Conservation (phyloP, 2,797 vertebrate genomes). For the Psittacula derbiana region DNA sequence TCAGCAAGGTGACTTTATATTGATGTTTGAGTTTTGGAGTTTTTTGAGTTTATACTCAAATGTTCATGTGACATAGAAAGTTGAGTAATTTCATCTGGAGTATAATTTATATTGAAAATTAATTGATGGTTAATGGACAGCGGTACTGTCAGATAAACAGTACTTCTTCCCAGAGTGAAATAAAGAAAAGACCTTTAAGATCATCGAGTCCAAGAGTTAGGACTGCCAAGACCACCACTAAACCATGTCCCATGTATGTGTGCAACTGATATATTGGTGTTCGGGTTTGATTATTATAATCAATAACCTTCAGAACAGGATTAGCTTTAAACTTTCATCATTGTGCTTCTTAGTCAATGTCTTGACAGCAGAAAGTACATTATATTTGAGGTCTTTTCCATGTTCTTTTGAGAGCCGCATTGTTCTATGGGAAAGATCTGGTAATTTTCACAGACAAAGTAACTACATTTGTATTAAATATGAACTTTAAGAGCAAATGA, state of each 20-base stretch:
- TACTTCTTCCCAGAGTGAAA: not conserved
- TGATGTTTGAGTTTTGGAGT: not conserved
- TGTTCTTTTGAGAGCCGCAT: not conserved
- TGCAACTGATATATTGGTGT: not conserved
- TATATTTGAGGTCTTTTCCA: not conserved
- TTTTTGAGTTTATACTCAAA: not conserved
- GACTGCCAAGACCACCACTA: not conserved
- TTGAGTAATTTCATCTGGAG: not conserved
- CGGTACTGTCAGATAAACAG: not conserved
- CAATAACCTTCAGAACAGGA: not conserved
- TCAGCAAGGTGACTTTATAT: not conserved
- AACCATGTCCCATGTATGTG: accelerated
- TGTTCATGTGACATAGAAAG: not conserved
- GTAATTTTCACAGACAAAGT: not conserved
- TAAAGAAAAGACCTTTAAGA: not conserved
- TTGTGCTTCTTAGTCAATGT: not conserved
- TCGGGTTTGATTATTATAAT: not conserved
- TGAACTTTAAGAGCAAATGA: not conserved
- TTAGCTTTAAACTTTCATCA: not conserved
- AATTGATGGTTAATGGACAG: not conserved
- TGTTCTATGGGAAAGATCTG: not conserved
- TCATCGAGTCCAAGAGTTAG: not conserved
- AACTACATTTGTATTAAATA: not conserved
- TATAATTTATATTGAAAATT: not conserved
- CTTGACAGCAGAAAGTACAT: not conserved